Evolutionary conservation across 2,113 vertebrate genomes (phyloP), one percentile per base, ranked within the genome.

Genomic region (Tautogolabrus adspersus): DNA sequence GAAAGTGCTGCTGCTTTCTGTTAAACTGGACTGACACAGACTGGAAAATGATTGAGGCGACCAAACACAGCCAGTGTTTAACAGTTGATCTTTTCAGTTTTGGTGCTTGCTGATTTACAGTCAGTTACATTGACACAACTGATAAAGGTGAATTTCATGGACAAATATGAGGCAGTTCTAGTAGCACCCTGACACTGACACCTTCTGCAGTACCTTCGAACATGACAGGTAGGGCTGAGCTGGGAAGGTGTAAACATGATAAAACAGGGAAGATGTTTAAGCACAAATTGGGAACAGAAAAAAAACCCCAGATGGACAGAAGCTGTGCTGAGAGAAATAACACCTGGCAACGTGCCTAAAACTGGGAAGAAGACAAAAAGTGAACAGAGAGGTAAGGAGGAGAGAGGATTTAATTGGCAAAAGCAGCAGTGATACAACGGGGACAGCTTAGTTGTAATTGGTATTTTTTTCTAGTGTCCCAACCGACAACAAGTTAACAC

Each of bases 381-480:
- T 18, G 10, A 23, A 34, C 1, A n/a, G 38, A 2, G 58, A 18
- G 8, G 37, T 15, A 38, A 54, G 47, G 46, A 40, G 38, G 16
- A 51, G 21, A 44, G n/a, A 18, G 37, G 15, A 66, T 77, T 85
- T 79, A 79, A 81, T 62, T 78, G 64, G 38, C 51, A 55, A 44
- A 61, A 75, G 55, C 18, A 73, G 22, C 58, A 26, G 21, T 34
- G 54, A 74, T 65, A 67, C 47, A 83, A 57, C 47, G 12, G 54
- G 18, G 47, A 70, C 10, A 52, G 1, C 5, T 44, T 40, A 12
- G 57, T 73, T 12, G 9, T 51, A 68, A 63, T 23, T 8, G 61
- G 16, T 57, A 10, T 61, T 72, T 26, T 26, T 47, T 49, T 46
- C 15, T 40, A 18, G 10, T 26, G 23, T 49, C 10, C 22, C 54